phyloP scores from a whole-genome alignment of 2,888 invertebrate genomes.

The Andrena dorsata region DNA sequence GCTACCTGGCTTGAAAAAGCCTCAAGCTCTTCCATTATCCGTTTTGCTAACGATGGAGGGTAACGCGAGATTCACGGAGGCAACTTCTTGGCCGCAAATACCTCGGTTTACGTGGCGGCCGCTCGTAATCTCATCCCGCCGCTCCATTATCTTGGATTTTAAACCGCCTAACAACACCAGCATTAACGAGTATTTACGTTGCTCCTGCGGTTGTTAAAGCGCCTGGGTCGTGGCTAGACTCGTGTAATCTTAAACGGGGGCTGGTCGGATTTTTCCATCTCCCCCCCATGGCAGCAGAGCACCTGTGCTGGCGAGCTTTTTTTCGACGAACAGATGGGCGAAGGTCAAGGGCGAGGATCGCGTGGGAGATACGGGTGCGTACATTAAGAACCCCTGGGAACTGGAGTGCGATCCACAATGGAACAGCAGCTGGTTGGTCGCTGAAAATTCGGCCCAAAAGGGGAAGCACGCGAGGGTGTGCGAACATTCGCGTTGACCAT shows the following conservation, averaged over 20 bases:
- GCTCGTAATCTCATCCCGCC: constrained; percentile 11
- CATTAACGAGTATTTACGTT: constrained; percentile 24
- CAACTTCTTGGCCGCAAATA: constrained; percentile 18
- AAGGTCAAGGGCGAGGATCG: constrained; percentile 10
- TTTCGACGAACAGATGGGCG: constrained; percentile 22
- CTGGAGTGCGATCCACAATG: constrained; percentile 23
- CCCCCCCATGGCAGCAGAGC: background rate
- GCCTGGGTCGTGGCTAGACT: background rate
- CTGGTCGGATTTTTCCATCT: background rate
- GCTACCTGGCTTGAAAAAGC: no score
- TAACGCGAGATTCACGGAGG: background rate
- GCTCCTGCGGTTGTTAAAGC: constrained; percentile 3
- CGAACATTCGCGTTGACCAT: background rate
- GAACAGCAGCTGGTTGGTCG: background rate
- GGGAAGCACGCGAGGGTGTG: background rate
- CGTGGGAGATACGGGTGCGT: background rate
- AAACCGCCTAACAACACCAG: background rate
- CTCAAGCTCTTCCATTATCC: background rate
- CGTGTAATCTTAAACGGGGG: constrained; percentile 4
- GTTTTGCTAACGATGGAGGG: background rate
- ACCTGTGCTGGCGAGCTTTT: constrained; percentile 11
- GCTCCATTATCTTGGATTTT: constrained; percentile 21
- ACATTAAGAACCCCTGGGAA: constrained; percentile 20
- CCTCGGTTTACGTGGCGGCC: background rate
- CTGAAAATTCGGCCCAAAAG: constrained; percentile 20